phyloP scores from a whole-genome alignment of 2,888 invertebrate species.

The Dasypolia templi region DNA sequence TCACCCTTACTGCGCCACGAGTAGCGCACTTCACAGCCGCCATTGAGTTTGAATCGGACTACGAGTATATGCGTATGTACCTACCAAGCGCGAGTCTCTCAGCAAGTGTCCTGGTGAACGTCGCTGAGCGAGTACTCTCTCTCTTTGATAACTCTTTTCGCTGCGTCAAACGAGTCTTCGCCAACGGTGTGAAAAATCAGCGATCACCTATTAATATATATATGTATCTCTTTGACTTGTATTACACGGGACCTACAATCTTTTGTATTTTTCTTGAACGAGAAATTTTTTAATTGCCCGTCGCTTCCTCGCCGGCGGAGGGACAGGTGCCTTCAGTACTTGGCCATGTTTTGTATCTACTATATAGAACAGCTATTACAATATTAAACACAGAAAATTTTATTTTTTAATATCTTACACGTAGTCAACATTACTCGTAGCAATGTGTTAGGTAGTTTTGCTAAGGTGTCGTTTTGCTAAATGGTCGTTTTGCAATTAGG shows the following conservation, averaged over 20 bases:
- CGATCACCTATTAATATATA: background rate
- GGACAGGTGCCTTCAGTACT: no score
- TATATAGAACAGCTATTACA: background rate
- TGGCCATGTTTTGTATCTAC: background rate
- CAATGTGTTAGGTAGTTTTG: no score
- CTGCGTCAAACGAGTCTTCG: background rate
- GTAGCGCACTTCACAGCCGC: no score
- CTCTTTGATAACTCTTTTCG: background rate
- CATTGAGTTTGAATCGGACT: no score
- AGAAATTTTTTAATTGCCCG: background rate
- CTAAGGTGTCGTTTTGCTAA: no score
- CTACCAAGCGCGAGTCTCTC: no score
- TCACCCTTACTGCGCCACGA: no score
- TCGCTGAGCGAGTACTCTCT: background rate
- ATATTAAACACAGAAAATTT: no score
- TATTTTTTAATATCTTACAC: no score
- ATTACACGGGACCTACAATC: background rate
- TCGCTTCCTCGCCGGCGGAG: background rate
- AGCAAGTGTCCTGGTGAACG: background rate
- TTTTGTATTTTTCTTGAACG: background rate
- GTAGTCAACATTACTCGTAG: background rate
- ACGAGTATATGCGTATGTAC: no score
- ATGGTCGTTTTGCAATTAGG: no score
- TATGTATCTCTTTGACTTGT: background rate
- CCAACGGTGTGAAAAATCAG: background rate